Evolutionary conservation across 2,888 invertebrate genomes (phyloP).

Genomic region (Seira musarum): DNA sequence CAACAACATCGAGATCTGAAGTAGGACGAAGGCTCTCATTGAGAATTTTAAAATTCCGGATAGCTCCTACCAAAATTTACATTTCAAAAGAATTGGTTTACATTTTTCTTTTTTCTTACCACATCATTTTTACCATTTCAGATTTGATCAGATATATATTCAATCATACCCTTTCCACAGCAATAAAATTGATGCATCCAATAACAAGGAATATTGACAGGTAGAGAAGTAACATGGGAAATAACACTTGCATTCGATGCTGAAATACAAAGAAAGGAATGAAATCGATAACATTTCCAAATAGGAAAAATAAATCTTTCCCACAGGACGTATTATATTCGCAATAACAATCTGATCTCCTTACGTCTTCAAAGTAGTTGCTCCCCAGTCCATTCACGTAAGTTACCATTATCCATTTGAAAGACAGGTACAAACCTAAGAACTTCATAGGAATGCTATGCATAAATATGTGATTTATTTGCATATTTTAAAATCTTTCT

Average conservation of each 20-base stretch:
- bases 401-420: slow-evolving; percentile 43
- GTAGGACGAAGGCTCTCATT: slow-evolving; percentile 37
- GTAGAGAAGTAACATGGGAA: slow-evolving; percentile 36
- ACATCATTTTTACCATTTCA: no score
- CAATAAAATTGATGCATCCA: slow-evolving; percentile 43
- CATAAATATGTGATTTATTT: no score
- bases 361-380: slow-evolving; percentile 47
- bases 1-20: slow-evolving; percentile 47
- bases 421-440: slow-evolving; percentile 49
- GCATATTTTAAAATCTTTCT: no score
- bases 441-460: slow-evolving; percentile 24
- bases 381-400: slow-evolving; percentile 36
- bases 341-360: background rate
- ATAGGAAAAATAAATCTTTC: no score
- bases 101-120: no score
- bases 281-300: no score
- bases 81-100: no score
- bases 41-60: slow-evolving; percentile 40
- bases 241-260: slow-evolving; percentile 51
- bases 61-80: slow-evolving; percentile 23
- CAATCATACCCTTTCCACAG: slow-evolving; percentile 39
- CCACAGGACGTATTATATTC: no score
- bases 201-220: slow-evolving; percentile 36
- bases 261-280: no score
- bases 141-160: no score